Conservation (phyloP, 2,113 vertebrate genomes). For the Gavialis gangeticus region DNA sequence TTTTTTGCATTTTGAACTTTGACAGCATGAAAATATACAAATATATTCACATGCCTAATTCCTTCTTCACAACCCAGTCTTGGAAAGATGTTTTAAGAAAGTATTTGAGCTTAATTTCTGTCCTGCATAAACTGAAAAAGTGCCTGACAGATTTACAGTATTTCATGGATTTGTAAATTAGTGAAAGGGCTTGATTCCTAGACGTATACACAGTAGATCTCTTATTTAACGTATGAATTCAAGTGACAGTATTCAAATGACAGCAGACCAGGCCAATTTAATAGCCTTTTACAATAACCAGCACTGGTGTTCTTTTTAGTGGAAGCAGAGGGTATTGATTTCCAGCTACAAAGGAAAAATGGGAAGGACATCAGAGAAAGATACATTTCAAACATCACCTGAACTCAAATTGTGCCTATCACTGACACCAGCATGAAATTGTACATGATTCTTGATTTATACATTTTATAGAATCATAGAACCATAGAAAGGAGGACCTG, state of each 20-base stretch:
- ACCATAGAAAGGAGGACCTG: no score
- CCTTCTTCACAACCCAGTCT: not conserved
- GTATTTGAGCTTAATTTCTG: not conserved
- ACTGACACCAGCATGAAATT: not conserved
- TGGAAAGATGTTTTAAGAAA: not conserved
- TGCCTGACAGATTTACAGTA: not conserved
- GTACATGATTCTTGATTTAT: slow-evolving; percentile 21
- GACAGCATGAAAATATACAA: fast-evolving
- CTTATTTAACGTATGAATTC: not conserved
- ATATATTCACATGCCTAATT: not conserved
- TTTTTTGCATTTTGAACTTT: no score
- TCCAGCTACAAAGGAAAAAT: slow-evolving; percentile 24
- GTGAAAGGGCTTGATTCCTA: not conserved
- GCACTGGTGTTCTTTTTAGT: slow-evolving; percentile 23
- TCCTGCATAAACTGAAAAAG: not conserved
- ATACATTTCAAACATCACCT: slow-evolving; percentile 22
- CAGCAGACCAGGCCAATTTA: not conserved
- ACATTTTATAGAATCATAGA: not conserved
- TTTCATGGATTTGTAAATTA: not conserved
- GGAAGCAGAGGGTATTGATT: not conserved
- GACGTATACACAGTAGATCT: not conserved
- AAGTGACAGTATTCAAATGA: not conserved
- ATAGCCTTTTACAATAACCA: slow-evolving; percentile 10
- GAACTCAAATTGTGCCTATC: slow-evolving; percentile 16
- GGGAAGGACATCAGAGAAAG: not conserved